phyloP scores from a whole-genome alignment of 2,113 vertebrate genomes.

The Seriola quinqueradiata region DNA sequence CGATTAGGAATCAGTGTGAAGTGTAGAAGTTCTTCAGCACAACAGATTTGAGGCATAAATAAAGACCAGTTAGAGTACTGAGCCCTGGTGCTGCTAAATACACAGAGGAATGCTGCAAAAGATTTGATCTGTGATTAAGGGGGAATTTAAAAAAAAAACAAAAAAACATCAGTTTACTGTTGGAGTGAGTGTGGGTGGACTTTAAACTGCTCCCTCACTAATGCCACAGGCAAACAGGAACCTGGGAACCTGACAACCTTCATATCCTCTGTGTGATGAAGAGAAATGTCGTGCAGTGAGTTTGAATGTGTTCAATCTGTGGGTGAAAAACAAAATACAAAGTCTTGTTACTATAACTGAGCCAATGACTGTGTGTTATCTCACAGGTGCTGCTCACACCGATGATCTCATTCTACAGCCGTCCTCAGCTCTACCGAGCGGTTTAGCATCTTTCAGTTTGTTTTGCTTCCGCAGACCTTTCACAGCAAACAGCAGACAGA shows the following conservation, averaged over 20 bases:
- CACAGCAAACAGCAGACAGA: too few relatives aligned
- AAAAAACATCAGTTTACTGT: conserved; percentile 22
- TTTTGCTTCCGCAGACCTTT: too few relatives aligned
- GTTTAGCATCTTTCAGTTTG: too few relatives aligned
- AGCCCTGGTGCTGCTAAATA: conserved; percentile 33
- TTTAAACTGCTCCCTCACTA: conserved; percentile 21
- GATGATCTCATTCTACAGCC: too few relatives aligned
- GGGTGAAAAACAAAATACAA: not conserved
- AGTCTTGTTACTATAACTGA: too few relatives aligned
- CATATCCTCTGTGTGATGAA: not conserved
- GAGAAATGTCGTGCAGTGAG: not conserved
- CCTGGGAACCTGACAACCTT: not conserved
- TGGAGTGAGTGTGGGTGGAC: conserved; percentile 18
- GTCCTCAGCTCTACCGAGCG: too few relatives aligned
- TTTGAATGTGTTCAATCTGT: not conserved
- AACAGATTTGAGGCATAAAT: conserved; percentile 13
- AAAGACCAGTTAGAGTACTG: not conserved
- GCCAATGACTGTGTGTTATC: too few relatives aligned
- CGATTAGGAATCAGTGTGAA: conserved; percentile 33
- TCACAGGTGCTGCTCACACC: too few relatives aligned
- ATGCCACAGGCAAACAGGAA: not conserved
- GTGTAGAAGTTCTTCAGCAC: not conserved
- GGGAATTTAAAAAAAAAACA: conserved; percentile 17
- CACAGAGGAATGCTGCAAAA: conserved; percentile 50
- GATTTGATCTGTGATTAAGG: conserved; percentile 58